Evolutionary conservation across 2,888 invertebrate species (phyloP).

Genomic region (Cylloceria caligata): DNA sequence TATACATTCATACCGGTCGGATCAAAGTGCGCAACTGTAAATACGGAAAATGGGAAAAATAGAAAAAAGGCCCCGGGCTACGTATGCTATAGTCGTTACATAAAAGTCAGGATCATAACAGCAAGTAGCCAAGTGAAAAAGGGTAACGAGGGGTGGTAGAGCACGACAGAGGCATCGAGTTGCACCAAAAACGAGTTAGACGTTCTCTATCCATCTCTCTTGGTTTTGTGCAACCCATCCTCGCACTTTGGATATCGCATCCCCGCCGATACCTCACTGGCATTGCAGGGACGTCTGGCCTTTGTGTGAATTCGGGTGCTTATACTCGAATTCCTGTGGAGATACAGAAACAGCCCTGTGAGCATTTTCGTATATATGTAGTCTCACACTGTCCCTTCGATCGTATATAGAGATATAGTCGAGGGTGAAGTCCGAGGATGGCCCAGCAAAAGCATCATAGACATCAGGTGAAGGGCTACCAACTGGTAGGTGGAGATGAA

Average conservation of each 20-base stretch:
- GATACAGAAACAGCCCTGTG: conserved; percentile 8
- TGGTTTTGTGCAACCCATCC: neutral
- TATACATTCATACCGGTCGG: conserved; percentile 13
- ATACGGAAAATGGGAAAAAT: conserved; percentile 47
- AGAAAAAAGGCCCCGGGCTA: conserved; percentile 20
- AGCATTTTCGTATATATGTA: conserved; percentile 2
- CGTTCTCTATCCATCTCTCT: conserved; percentile 11
- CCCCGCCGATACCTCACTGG: neutral
- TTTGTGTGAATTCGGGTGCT: conserved; percentile 35
- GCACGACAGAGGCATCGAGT: conserved; percentile 29
- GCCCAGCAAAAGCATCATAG: conserved; percentile 34
- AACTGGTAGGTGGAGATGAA: conserved; percentile 21
- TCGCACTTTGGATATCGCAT: neutral
- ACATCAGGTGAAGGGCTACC: conserved; percentile 40
- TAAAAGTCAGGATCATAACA: neutral
- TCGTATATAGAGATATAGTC: conserved; percentile 3
- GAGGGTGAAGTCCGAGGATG: conserved; percentile 20
- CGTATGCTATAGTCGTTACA: conserved; percentile 4
- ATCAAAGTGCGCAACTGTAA: conserved; percentile 44
- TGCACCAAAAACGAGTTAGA: conserved; percentile 35
- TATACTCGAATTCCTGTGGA: conserved; percentile 34
- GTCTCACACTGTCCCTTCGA: conserved; percentile 18
- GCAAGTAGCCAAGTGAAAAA: conserved; percentile 33
- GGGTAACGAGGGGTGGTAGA: conserved; percentile 34
- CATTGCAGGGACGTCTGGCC: conserved; percentile 29